These are phyloP conservation scores for Agrochola lychnidis DNA, from an alignment of 2,888 invertebrate genomes.

Conservation along the genomic window DNA sequence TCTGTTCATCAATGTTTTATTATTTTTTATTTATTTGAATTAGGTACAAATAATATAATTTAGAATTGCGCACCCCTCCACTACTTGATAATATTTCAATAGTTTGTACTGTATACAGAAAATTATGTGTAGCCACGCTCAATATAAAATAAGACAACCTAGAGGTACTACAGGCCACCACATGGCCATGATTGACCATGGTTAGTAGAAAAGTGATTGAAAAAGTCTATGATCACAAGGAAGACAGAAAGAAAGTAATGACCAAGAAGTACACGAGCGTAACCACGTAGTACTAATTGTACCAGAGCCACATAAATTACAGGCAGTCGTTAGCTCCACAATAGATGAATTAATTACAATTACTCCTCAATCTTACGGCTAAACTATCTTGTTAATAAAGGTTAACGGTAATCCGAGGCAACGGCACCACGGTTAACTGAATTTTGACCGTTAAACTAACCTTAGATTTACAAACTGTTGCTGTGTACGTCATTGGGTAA, in stretches of 20 bases:
- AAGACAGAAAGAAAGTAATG: slow-evolving; percentile 27
- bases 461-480: slow-evolving; percentile 49
- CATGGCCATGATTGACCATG: background rate
- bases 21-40: too few species aligned
- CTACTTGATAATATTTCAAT: too few species aligned
- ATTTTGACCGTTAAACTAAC: slow-evolving; percentile 61
- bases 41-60: too few species aligned
- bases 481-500: slow-evolving; percentile 23
- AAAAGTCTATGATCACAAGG: background rate
- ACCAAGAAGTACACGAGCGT: slow-evolving; percentile 44
- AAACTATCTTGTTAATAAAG: slow-evolving; percentile 65
- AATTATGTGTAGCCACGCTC: too few species aligned
- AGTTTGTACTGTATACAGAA: too few species aligned
- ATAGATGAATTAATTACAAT: slow-evolving; percentile 65
- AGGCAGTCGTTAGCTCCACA: slow-evolving; percentile 47
- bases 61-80: too few species aligned
- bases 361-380: slow-evolving; percentile 62
- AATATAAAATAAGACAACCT: too few species aligned
- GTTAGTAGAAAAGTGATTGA: too few species aligned
- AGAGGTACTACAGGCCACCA: too few species aligned
- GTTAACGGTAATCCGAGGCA: slow-evolving; percentile 61
- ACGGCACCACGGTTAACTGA: slow-evolving; percentile 64
- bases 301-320: slow-evolving; percentile 49
- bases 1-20: background rate
- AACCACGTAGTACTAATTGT: slow-evolving; percentile 43